A percentile compares a stretch with the other conserved stretches of the same genome.
phyloP scores from a whole-genome alignment of 2,113 vertebrate species.

The Pyxicephalus adspersus region DNA sequence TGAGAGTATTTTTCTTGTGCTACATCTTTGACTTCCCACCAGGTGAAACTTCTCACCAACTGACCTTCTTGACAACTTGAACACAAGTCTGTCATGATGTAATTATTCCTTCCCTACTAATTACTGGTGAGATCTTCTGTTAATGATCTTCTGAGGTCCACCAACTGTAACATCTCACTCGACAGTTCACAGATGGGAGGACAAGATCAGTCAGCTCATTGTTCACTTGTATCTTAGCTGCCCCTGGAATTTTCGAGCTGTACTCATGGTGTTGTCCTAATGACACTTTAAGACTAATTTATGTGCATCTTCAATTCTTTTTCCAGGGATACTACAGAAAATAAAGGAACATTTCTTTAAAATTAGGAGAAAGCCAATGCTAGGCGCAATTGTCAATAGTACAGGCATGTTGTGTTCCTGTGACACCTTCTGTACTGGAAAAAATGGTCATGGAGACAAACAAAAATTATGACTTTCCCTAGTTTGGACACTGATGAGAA shows the following conservation, averaged over 20 bases:
- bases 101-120: background rate
- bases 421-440: too few relatives aligned
- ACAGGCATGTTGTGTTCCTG: too few relatives aligned
- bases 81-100: background rate
- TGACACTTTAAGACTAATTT: too few relatives aligned
- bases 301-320: too few relatives aligned
- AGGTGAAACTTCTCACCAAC: background rate
- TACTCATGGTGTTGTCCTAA: too few relatives aligned
- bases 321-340: too few relatives aligned
- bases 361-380: too few relatives aligned
- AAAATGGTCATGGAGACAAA: too few relatives aligned
- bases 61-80: background rate
- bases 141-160: background rate
- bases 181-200: background rate
- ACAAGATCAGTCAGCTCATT: conserved; percentile 22
- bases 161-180: background rate
- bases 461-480: too few relatives aligned
- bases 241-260: background rate
- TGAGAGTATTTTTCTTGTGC: background rate
- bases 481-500: too few relatives aligned
- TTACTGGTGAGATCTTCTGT: conserved; percentile 1
- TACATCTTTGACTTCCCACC: background rate
- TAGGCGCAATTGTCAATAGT: too few relatives aligned
- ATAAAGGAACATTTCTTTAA: too few relatives aligned
- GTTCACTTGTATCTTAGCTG: background rate